phyloP scores from a whole-genome alignment of 1,140 invertebrate species.

The Papilio aristodemus region DNA sequence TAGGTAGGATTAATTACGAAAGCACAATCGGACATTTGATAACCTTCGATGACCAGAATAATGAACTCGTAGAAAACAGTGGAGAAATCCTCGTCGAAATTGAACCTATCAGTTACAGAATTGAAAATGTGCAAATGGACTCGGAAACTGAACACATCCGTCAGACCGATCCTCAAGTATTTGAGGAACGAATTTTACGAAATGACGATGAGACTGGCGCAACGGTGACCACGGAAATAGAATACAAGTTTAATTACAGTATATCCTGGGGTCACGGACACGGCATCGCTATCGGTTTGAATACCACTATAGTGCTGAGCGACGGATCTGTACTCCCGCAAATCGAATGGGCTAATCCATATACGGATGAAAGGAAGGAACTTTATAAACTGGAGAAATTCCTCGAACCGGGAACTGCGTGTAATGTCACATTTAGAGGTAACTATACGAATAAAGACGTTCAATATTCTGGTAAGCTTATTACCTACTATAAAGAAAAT shows the following conservation, averaged over 20 bases:
- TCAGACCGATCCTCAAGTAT: slow-evolving; percentile 74
- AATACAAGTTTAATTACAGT: slow-evolving; percentile 85
- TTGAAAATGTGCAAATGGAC: slow-evolving; percentile 84
- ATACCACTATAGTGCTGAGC: slow-evolving; percentile 84
- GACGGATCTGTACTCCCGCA: slow-evolving; percentile 81
- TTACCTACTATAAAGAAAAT: slow-evolving; percentile 85
- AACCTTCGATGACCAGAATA: slow-evolving; percentile 83
- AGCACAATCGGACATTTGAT: slow-evolving; percentile 84
- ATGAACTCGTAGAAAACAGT: slow-evolving; percentile 81
- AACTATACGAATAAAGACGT: slow-evolving; percentile 86
- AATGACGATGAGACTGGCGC: slow-evolving; percentile 81
- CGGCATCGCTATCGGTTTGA: slow-evolving; percentile 86
- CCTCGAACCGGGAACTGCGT: slow-evolving; percentile 87
- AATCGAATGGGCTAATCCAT: slow-evolving; percentile 86
- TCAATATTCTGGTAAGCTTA: slow-evolving; percentile 86
- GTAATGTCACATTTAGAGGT: slow-evolving; percentile 88
- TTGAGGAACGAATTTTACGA: slow-evolving; percentile 83
- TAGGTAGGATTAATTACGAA: slow-evolving; percentile 85
- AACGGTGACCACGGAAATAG: slow-evolving; percentile 85
- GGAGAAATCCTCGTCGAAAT: slow-evolving; percentile 89
- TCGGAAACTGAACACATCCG: slow-evolving; percentile 80
- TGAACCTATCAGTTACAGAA: slow-evolving; percentile 87
- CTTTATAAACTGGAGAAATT: slow-evolving; percentile 82
- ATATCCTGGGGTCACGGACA: slow-evolving; percentile 89
- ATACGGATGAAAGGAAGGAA: slow-evolving; percentile 81